Conservation (phyloP, 2,113 vertebrate species). For the Opisthocomus hoazin region DNA sequence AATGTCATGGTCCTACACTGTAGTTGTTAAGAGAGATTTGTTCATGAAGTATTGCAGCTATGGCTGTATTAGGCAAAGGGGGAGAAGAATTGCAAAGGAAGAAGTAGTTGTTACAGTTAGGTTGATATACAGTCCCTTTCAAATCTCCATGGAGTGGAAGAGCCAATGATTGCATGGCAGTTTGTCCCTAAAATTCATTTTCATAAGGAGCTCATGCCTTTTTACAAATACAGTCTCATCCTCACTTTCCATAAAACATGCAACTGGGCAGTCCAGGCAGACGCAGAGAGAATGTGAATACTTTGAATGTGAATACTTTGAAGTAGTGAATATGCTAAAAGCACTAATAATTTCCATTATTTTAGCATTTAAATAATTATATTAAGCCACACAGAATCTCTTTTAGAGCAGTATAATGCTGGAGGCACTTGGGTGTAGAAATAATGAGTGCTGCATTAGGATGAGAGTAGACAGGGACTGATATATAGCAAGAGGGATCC, state of each 20-base stretch:
- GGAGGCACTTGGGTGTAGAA: neutral
- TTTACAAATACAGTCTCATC: conserved; percentile 61
- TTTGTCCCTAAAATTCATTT: conserved; percentile 63
- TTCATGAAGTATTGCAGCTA: conserved; percentile 2
- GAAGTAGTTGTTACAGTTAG: neutral
- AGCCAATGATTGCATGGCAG: conserved; percentile 60
- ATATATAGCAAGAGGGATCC: neutral
- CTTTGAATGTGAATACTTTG: conserved; percentile 69
- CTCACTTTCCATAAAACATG: conserved; percentile 70
- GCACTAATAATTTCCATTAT: neutral
- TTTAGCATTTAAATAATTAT: conserved; percentile 4
- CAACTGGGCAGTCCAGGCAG: conserved; percentile 59
- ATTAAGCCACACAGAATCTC: neutral
- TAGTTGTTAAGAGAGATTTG: neutral
- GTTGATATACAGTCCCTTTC: neutral
- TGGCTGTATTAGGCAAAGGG: neutral
- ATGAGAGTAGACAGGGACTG: neutral
- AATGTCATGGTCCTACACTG: neutral
- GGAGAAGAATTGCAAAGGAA: neutral
- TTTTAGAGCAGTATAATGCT: neutral
- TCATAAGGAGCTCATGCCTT: conserved; percentile 64
- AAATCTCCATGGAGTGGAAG: conserved; percentile 22
- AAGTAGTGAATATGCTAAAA: conserved; percentile 46
- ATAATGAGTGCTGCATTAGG: neutral
- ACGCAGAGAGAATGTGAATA: conserved; percentile 45